Percentiles rank a stretch among this genome's conserved stretches.
These are phyloP conservation scores for Leucophenga varia DNA, from an alignment of 1,140 invertebrate genomes.

Conservation along the genomic window DNA sequence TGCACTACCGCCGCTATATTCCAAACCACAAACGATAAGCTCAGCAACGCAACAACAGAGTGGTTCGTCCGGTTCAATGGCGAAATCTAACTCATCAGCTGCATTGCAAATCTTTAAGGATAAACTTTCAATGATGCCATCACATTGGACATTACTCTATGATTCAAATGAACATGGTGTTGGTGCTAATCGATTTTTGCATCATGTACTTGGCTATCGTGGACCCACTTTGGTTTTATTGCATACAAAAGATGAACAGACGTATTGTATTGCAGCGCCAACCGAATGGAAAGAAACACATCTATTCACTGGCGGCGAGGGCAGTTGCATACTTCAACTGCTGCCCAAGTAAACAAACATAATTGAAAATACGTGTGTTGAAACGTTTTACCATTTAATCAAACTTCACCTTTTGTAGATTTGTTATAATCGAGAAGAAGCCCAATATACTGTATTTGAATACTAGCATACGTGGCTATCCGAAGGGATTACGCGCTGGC, in stretches of 20 bases:
- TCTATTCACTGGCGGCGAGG: conserved; percentile 78
- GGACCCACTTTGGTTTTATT: conserved; percentile 81
- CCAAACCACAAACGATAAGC: conserved; percentile 59
- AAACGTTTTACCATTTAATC: background rate
- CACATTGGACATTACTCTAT: conserved; percentile 84
- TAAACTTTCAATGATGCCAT: conserved; percentile 66
- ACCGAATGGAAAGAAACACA: conserved; percentile 84
- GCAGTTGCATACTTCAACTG: conserved; percentile 76
- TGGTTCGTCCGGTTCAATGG: no score
- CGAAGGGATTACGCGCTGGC: conserved; percentile 79
- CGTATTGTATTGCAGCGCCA: conserved; percentile 77
- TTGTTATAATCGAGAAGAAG: conserved; percentile 67
- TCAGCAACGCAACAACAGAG: conserved; percentile 25
- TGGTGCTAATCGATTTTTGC: conserved; percentile 82
- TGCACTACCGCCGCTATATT: conserved; percentile 71
- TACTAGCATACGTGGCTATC: conserved; percentile 78
- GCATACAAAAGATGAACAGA: conserved; percentile 65
- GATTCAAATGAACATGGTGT: conserved; percentile 80
- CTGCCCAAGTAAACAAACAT: conserved; percentile 68
- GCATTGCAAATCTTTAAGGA: conserved; percentile 64
- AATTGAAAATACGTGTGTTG: background rate
- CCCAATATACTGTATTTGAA: conserved; percentile 83
- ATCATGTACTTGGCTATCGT: conserved; percentile 82
- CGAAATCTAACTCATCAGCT: conserved; percentile 42
- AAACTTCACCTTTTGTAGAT: conserved; percentile 57